Percentiles rank a stretch among this genome's conserved stretches.
Conservation (phyloP, 1,140 invertebrate genomes). For the Brachionus asplanchnoidis region DNA sequence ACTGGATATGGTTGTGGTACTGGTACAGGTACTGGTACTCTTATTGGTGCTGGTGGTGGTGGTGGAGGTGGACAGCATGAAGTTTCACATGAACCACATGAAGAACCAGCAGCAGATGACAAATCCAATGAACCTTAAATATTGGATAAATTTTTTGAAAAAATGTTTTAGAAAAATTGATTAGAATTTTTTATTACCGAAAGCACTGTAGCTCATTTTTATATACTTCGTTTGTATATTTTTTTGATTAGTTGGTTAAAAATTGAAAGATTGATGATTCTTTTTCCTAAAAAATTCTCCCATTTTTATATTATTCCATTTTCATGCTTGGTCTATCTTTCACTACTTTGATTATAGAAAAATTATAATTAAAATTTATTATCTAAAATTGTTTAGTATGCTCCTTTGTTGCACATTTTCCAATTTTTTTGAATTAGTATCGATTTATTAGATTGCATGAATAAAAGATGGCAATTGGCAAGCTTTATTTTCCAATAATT, state of each 20-base stretch:
- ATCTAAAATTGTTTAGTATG: background rate
- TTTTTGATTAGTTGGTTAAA: background rate
- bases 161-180: background rate
- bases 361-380: background rate
- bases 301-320: background rate
- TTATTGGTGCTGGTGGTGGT: background rate
- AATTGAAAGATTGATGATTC: background rate
- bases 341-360: background rate
- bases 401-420: background rate
- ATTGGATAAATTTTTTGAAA: background rate
- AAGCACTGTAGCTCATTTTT: background rate
- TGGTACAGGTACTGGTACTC: background rate
- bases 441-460: background rate
- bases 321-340: background rate
- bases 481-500: background rate
- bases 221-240: background rate
- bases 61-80: background rate
- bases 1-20: background rate
- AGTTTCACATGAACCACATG: background rate
- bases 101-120: background rate
- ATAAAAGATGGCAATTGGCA: background rate
- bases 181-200: background rate
- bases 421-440: background rate
- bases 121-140: background rate
- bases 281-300: background rate